phyloP scores from a whole-genome alignment of 1,140 invertebrate genomes.

The Gryon sp. region DNA sequence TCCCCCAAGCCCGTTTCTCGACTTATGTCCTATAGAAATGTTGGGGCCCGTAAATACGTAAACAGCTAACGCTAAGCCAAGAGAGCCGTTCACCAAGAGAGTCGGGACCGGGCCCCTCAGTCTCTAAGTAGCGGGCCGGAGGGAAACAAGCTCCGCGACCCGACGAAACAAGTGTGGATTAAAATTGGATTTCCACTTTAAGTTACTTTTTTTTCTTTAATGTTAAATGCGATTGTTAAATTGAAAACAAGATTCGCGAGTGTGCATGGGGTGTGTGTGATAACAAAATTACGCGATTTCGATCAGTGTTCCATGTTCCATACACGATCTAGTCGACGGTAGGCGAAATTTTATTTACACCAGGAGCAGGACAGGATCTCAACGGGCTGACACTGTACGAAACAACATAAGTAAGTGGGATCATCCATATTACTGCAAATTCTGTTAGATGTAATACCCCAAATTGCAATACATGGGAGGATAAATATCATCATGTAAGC shows the following conservation, averaged over 20 bases:
- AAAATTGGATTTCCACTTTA: no score
- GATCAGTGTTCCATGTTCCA: slow-evolving; percentile 53
- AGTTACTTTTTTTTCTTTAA: slow-evolving; percentile 16
- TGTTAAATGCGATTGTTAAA: slow-evolving; percentile 23
- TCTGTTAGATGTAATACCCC: no score
- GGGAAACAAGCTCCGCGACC: slow-evolving; percentile 78
- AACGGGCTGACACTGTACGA: slow-evolving; percentile 41
- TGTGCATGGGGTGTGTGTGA: slow-evolving; percentile 51
- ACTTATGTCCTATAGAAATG: slow-evolving; percentile 56
- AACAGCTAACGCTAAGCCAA: slow-evolving; percentile 55
- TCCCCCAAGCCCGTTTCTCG: slow-evolving; percentile 37
- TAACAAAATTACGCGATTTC: slow-evolving; percentile 10
- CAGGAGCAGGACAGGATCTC: slow-evolving; percentile 26
- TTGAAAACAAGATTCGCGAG: slow-evolving; percentile 6
- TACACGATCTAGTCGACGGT: slow-evolving; percentile 29
- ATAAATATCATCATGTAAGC: no score
- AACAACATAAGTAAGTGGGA: slow-evolving; percentile 59
- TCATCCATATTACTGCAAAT: no score
- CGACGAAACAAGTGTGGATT: no score
- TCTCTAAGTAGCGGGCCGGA: slow-evolving; percentile 76
- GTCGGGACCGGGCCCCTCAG: slow-evolving; percentile 67
- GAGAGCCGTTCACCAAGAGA: slow-evolving; percentile 72
- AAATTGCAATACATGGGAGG: no score
- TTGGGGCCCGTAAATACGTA: slow-evolving; percentile 63
- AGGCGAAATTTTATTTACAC: slow-evolving; percentile 19